Conservation (phyloP, 1,140 invertebrate genomes). For the Epicauta chinensis region DNA sequence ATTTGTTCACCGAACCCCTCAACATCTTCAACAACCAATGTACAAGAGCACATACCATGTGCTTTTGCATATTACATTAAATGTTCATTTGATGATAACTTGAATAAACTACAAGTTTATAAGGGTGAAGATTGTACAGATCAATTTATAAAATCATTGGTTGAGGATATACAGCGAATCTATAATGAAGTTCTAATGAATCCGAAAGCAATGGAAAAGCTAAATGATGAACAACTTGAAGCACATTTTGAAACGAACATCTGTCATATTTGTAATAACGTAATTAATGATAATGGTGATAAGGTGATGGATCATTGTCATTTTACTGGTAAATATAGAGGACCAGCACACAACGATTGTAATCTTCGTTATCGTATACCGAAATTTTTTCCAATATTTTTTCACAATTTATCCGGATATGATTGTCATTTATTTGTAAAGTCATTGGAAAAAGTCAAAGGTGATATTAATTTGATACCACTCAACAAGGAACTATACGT, state of each 20-base stretch:
- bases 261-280: slow-evolving; percentile 37
- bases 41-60: neutral
- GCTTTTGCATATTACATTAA: neutral
- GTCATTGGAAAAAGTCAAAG: slow-evolving; percentile 9
- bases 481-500: slow-evolving; percentile 26
- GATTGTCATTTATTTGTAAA: slow-evolving; percentile 23
- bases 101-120: neutral
- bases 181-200: no score
- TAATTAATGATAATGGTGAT: slow-evolving; percentile 18
- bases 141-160: neutral
- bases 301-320: slow-evolving; percentile 38
- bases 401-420: slow-evolving; percentile 22
- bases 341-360: slow-evolving; percentile 36
- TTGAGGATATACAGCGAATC: neutral
- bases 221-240: no score
- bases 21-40: neutral
- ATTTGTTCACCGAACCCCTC: neutral
- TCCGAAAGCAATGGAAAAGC: no score
- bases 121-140: neutral
- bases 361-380: slow-evolving; percentile 41
- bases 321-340: slow-evolving; percentile 35
- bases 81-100: neutral
- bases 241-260: neutral
- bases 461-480: slow-evolving; percentile 13
- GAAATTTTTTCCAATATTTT: slow-evolving; percentile 21